Evolutionary conservation across 2,797 vertebrate species (phyloP), one percentile per base, ranked within the genome.

Genomic region (Adrianichthys oophorus): DNA sequence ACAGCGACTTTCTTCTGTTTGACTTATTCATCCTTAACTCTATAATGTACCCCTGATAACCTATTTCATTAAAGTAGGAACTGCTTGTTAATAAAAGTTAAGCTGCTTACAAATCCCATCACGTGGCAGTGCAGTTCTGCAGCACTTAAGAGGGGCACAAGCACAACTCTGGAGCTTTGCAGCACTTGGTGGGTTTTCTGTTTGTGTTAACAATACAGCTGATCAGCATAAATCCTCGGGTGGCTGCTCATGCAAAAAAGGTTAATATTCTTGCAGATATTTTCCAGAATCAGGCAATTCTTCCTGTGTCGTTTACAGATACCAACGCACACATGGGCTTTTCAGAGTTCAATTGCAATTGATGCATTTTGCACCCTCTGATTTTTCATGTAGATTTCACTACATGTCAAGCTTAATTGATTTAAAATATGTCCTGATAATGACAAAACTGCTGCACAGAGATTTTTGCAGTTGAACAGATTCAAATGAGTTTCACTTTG

Each of bases 191-290:
- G 52, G 17, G 62, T 62, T 15, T 65, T 66, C 26, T 59, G 48
- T 68, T 65, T 69, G 62, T 52, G 52, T 47, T 15, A 54, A 65
- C 37, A 26, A 62, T 72, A 43, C 68, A 56, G 65, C 67, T 72
- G 56, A 77, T 70, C 66, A 79, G 68, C 76, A 64, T 48, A 59
- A 62, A 72, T 56, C 59, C 43, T 68, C 47, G 67, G 58, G 60
- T 70, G 65, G 64, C 53, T 73, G 71, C 69, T 68, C 52, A 61
- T 70, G 60, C 54, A 56, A 71, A 70, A 14, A 10, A 1, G 10
- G 49, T 63, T 43, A 17, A 59, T 65, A 66, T 72, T 47, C 66
- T 74, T 59, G 57, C 0, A 48, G 57, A 62, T 47, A 44, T 56
- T 68, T 52, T 18, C 19, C 50, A 32, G 40, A 52, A 47, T 72